phyloP scores from a whole-genome alignment of 1,140 invertebrate species.

The Zaprionus inermis region DNA sequence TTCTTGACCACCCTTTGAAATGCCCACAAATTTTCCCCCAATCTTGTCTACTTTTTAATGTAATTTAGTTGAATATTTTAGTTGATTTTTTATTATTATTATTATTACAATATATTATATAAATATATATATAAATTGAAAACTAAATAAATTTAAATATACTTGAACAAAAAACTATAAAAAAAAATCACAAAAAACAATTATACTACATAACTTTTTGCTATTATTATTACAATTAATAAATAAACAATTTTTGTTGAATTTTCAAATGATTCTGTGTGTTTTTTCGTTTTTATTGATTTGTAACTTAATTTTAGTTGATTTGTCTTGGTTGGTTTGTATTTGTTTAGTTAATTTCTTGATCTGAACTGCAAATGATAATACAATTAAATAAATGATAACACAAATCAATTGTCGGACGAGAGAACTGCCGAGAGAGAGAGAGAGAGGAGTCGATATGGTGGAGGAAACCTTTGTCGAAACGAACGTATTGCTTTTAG shows the following conservation, averaged over 20 bases:
- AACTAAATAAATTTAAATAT: conserved; percentile 79
- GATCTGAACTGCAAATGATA: not conserved
- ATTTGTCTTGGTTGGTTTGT: conserved; percentile 44
- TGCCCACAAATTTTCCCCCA: conserved; percentile 58
- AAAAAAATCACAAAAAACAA: conserved; percentile 52
- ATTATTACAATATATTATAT: conserved; percentile 64
- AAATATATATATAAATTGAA: conserved; percentile 45
- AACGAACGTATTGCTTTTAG: conserved; percentile 58
- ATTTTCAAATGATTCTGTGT: conserved; percentile 82
- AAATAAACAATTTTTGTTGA: conserved; percentile 83
- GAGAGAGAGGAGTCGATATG: not conserved
- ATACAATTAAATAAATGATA: conserved; percentile 1
- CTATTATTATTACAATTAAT: conserved; percentile 72
- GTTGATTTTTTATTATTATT: conserved; percentile 82
- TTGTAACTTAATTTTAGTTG: conserved; percentile 8
- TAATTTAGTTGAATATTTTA: conserved; percentile 84
- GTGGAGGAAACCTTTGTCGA: conserved; percentile 45
- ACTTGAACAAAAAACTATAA: conserved; percentile 56
- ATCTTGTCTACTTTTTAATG: conserved; percentile 78
- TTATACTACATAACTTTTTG: conserved; percentile 70
- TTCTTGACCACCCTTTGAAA: conserved; percentile 15
- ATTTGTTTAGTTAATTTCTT: conserved; percentile 10
- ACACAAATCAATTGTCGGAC: not conserved
- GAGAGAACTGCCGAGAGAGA: conserved; percentile 1
- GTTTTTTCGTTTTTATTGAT: conserved; percentile 49